Conservation (phyloP, 2,888 invertebrate species). For the Cinara cedri region DNA sequence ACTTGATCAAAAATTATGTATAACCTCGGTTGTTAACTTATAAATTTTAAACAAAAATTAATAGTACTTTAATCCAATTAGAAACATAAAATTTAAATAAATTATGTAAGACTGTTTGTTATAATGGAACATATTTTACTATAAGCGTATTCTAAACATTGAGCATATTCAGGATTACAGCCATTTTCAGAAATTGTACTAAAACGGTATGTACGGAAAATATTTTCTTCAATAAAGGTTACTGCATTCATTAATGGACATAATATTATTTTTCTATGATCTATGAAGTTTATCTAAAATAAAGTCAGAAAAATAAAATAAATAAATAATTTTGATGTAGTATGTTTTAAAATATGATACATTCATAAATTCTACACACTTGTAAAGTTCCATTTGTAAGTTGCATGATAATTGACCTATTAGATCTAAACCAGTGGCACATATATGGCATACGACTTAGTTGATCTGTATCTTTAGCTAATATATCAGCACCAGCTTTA, state of each 20-base stretch:
- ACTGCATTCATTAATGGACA: conserved; percentile 98
- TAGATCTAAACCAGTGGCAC: conserved; percentile 95
- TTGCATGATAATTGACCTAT: conserved; percentile 96
- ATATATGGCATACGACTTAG: conserved; percentile 93
- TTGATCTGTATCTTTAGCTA: conserved; percentile 82
- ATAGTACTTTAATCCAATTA: not conserved
- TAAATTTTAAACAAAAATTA: not conserved
- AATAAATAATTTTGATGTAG: not conserved
- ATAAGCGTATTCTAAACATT: conserved; percentile 84
- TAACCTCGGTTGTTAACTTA: too few relatives aligned
- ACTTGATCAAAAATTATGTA: too few relatives aligned
- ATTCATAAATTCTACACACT: conserved; percentile 67
- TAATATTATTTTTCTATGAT: conserved; percentile 97
- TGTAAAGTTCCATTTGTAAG: conserved; percentile 96
- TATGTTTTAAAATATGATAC: not conserved
- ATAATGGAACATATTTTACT: conserved; percentile 69
- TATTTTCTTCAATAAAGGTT: conserved; percentile 93
- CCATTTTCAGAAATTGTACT: conserved; percentile 82
- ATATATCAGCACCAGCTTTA: conserved; percentile 86
- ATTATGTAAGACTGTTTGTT: not conserved
- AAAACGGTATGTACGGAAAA: conserved; percentile 91
- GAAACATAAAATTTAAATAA: not conserved
- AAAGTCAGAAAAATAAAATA: conserved; percentile 58
- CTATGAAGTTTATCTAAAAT: conserved; percentile 91
- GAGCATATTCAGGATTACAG: conserved; percentile 79